Percentiles rank a stretch among this genome's conserved stretches.
Conservation (phyloP, 2,113 vertebrate species). For the Balaeniceps rex region DNA sequence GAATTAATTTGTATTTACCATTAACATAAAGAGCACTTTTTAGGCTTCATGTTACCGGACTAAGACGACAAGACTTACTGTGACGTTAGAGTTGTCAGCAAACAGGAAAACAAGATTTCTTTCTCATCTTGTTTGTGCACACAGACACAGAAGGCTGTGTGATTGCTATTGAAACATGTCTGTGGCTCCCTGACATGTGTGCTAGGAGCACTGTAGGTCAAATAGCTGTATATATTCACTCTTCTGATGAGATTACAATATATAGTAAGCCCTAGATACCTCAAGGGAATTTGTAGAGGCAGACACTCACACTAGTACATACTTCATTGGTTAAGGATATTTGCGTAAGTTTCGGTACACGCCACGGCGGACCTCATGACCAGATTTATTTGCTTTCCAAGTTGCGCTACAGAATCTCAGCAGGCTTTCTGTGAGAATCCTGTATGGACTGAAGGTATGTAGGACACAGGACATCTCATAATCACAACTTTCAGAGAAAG, state of each 20-base stretch:
- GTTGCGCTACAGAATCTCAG: background rate
- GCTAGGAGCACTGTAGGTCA: background rate
- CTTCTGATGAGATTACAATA: background rate
- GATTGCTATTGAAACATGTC: background rate
- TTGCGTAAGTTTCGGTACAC: background rate
- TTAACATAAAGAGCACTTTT: background rate
- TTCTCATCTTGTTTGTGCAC: background rate
- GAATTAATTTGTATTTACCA: background rate
- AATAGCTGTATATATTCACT: background rate
- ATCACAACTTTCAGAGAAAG: background rate
- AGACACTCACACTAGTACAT: accelerated
- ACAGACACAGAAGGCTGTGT: background rate
- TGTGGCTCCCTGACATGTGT: background rate
- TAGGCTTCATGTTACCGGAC: background rate
- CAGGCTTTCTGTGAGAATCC: background rate
- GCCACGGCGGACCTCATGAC: background rate
- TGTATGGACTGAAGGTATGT: background rate
- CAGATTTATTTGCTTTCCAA: background rate
- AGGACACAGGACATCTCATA: background rate
- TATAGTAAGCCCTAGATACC: background rate
- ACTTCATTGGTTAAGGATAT: background rate
- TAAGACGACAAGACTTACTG: background rate
- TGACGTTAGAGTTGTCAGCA: background rate
- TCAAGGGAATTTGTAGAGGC: background rate
- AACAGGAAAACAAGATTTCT: background rate